Conservation (phyloP, 2,888 invertebrate genomes). For the Siphonodentalium dalli region DNA sequence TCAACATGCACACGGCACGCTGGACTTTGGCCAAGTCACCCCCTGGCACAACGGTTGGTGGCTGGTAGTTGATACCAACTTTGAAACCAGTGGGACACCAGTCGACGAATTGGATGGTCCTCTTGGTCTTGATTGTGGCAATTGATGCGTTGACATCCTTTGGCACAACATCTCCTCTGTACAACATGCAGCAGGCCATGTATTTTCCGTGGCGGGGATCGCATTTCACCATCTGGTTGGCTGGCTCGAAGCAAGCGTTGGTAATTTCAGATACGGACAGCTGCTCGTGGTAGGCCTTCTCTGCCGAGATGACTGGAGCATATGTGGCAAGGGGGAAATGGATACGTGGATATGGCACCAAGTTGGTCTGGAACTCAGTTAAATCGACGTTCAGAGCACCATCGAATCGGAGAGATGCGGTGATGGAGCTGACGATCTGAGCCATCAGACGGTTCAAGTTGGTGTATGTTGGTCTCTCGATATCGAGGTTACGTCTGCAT, state of each 20-base stretch:
- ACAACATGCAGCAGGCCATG: constrained; percentile 63
- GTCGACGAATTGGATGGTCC: constrained; percentile 51
- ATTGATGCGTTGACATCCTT: constrained; percentile 56
- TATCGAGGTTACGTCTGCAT: constrained; percentile 6
- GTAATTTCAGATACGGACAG: constrained; percentile 78
- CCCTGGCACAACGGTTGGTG: constrained; percentile 81
- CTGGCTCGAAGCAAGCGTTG: constrained; percentile 85
- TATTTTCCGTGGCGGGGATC: constrained; percentile 55
- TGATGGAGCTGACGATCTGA: constrained; percentile 57
- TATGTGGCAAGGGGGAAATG: constrained; percentile 87
- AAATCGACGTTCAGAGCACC: constrained; percentile 45
- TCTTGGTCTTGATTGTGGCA: constrained; percentile 54
- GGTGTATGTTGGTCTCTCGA: constrained; percentile 14
- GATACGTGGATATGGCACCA: constrained; percentile 83
- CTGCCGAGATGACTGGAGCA: constrained; percentile 90
- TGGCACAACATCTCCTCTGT: constrained; percentile 53
- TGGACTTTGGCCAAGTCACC: constrained; percentile 77
- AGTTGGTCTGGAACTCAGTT: constrained; percentile 65
- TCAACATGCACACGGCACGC: constrained; percentile 67
- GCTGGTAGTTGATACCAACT: constrained; percentile 83
- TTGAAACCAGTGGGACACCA: constrained; percentile 74
- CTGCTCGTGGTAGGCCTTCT: constrained; percentile 93
- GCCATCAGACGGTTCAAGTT: constrained; percentile 13
- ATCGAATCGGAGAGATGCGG: constrained; percentile 34
- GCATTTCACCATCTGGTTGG: constrained; percentile 88